Evolutionary conservation across 2,113 vertebrate species (phyloP), one percentile per base, ranked within the genome.

Genomic region (Melanostigma gelatinosum): DNA sequence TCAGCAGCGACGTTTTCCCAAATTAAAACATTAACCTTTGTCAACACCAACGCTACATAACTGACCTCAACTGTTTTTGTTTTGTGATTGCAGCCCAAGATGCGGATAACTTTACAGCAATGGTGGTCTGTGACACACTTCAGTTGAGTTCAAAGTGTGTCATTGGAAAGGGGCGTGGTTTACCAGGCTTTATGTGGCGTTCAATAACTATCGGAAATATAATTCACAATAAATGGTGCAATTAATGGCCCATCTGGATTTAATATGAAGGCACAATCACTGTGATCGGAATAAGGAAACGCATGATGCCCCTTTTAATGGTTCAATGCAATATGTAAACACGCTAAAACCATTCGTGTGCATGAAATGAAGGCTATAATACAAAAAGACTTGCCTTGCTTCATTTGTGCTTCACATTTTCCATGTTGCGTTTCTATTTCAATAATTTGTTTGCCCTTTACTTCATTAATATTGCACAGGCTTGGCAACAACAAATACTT

Each of bases 121-220:
- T 1, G 7, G 6, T 5, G 0, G 6, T 34, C 0, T 9, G 29
- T 32, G 12, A 22, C 10, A 3, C 9, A 18, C 20, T 34, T n/a
- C 66, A 15, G 48, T 8, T 40, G 6, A 38, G n/a, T 5, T 22
- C 15, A 36, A 29, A 29, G 9, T 1, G 7, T n/a, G 13, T 4
- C 22, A 65, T 5, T 16, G 2, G 0, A 81, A 82, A 8, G 83
- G 85, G 93, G 87, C 86, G 90, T 89, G 82, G 84, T 40, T 87
- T 76, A 0, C 0, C 22, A 12, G 24, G 0, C 71, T 3, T 79
- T 13, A 40, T 85, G 90, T 29, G 55, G 40, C 68, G 22, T 91
- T 92, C 79, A 83, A 0, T 0, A 48, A 50, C 18, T 44, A 10
- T 72, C 18, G 86, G 71, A 73, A 81, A 71, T 74, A 29, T 63